A percentile compares a stretch with the other conserved stretches of the same genome.
These are phyloP conservation scores for Lepus townsendii DNA, from an alignment of 2,797 vertebrate genomes.

Conservation along the genomic window DNA sequence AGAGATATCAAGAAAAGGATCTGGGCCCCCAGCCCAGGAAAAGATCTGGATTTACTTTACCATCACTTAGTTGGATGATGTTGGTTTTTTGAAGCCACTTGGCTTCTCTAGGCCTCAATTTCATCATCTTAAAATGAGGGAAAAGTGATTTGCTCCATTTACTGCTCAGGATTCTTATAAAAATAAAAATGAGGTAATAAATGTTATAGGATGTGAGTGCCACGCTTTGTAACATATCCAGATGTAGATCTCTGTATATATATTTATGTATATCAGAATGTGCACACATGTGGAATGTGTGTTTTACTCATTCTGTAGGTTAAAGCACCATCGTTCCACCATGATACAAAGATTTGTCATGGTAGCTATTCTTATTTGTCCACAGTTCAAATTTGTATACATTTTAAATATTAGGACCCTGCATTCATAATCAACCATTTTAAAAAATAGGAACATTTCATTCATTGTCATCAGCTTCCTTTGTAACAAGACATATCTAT, in stretches of 20 bases:
- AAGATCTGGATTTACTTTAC: not conserved
- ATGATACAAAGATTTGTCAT: not conserved
- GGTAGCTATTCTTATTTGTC: not conserved
- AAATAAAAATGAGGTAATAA: conserved; percentile 19
- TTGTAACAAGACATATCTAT: not conserved
- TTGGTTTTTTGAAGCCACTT: conserved; percentile 34
- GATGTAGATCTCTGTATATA: not conserved
- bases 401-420: not conserved
- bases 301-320: not conserved
- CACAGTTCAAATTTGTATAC: not conserved
- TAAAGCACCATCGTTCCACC: not conserved
- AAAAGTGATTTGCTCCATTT: not conserved
- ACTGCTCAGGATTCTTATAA: not conserved
- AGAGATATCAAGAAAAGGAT: not conserved
- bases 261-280: rapidly evolving
- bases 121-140: not conserved
- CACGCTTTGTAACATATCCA: not conserved
- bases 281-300: not conserved
- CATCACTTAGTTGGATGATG: not conserved
- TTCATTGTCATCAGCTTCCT: not conserved
- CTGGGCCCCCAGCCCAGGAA: not conserved
- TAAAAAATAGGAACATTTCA: not conserved
- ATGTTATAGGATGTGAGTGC: not conserved
- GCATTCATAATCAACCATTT: not conserved
- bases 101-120: not conserved